A percentile compares a stretch with the other conserved stretches of the same genome.
phyloP scores from a whole-genome alignment of 2,888 invertebrate genomes.

The Trichogramma dendrolimi region DNA sequence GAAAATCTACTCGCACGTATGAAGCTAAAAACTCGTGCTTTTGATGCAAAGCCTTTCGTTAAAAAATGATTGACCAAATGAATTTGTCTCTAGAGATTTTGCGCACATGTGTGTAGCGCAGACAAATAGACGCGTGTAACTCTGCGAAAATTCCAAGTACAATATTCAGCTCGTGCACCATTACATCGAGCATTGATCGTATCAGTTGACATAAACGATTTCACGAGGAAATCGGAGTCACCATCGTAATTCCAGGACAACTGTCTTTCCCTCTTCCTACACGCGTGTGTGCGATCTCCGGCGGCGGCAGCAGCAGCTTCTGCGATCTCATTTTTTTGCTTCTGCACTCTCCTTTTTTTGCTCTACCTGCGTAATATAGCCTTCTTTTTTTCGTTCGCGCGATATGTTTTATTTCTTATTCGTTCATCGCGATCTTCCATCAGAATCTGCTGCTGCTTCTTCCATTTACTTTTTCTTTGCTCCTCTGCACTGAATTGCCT shows the following conservation, averaged over 20 bases:
- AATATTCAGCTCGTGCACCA: no score
- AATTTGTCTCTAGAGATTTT: no score
- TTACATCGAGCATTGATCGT: conserved; percentile 14
- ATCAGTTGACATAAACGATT: conserved; percentile 30
- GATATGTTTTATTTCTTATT: no score
- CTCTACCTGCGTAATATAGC: background rate
- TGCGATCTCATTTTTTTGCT: background rate
- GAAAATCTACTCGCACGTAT: no score
- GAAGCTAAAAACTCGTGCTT: no score
- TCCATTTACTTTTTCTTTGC: conserved; percentile 10
- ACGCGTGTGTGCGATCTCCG: background rate
- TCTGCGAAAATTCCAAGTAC: conserved; percentile 16
- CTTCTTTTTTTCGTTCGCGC: no score
- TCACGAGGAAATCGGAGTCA: conserved; percentile 27
- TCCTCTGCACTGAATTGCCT: background rate
- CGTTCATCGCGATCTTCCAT: no score
- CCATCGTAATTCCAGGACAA: conserved; percentile 28
- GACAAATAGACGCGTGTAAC: conserved; percentile 25
- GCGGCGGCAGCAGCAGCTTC: background rate
- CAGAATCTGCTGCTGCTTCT: background rate
- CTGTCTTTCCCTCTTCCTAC: conserved; percentile 20
- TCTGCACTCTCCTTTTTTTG: conserved; percentile 3
- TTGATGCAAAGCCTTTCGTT: no score
- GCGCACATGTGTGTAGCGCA: background rate
- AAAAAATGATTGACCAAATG: no score